phyloP scores from a whole-genome alignment of 2,797 vertebrate genomes.

The Coranthus polyacanthus region DNA sequence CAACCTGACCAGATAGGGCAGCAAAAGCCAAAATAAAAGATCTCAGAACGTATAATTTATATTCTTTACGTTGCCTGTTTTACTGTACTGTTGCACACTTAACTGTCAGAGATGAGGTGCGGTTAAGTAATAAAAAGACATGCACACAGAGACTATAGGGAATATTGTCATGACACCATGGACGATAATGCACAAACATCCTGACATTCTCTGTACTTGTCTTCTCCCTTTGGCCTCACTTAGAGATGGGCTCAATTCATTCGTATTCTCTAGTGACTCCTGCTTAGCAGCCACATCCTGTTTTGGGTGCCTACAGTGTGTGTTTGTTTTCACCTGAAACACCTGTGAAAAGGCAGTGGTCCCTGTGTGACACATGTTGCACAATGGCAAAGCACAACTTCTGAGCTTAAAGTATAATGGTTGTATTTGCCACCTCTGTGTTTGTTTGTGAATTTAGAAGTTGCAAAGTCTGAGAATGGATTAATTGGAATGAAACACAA shows the following conservation, averaged over 20 bases:
- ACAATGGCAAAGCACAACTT: constrained; percentile 47
- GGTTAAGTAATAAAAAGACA: constrained; percentile 19
- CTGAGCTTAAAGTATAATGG: not conserved
- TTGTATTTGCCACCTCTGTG: not conserved
- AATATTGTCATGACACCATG: constrained; percentile 71
- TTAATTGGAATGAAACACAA: constrained; percentile 3
- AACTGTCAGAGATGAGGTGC: not conserved
- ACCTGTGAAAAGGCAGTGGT: constrained; percentile 50
- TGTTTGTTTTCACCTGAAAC: constrained; percentile 79
- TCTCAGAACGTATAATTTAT: not conserved
- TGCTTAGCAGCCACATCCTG: constrained; percentile 80
- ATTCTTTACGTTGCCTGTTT: constrained; percentile 10
- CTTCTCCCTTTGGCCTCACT: constrained; percentile 68
- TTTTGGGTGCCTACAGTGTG: constrained; percentile 73
- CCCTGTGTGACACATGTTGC: constrained; percentile 45
- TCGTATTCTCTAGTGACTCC: constrained; percentile 64
- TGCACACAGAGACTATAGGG: constrained; percentile 52
- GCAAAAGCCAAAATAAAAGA: constrained; percentile 3
- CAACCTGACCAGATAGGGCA: not conserved
- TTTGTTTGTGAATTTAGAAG: constrained; percentile 5
- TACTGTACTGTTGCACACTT: constrained; percentile 9
- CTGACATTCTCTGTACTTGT: constrained; percentile 52
- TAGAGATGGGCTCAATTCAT: constrained; percentile 59
- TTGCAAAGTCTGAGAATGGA: not conserved
- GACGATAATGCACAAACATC: constrained; percentile 73